These are phyloP conservation scores for Aplochiton taeniatus DNA, from an alignment of 2,797 vertebrate species.

Conservation along the genomic window DNA sequence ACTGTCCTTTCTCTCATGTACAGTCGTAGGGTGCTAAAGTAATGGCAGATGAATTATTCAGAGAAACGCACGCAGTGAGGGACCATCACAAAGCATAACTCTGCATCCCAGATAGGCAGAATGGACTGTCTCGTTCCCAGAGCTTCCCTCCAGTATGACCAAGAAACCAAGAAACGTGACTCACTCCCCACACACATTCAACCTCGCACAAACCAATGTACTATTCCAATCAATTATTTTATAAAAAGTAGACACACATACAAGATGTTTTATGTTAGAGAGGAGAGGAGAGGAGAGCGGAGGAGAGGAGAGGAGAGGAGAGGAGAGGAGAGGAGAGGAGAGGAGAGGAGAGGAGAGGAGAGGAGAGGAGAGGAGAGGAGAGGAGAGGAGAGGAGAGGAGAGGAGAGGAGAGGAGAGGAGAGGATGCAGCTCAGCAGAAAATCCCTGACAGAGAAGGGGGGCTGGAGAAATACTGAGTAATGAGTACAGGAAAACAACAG, in stretches of 20 bases:
- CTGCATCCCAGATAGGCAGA: background rate
- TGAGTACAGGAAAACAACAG: constrained; percentile 26
- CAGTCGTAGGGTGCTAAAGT: constrained; percentile 43
- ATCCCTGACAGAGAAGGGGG: constrained; percentile 10
- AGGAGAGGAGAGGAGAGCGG: background rate
- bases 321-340: constrained; percentile 12
- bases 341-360: constrained; percentile 24
- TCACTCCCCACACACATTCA: constrained; percentile 12
- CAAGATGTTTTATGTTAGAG: background rate
- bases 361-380: constrained; percentile 29
- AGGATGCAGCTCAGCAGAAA: background rate
- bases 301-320: constrained; percentile 6
- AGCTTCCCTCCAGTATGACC: too few relatives aligned
- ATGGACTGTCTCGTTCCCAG: too few relatives aligned
- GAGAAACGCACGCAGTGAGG: background rate
- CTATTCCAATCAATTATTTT: constrained; percentile 11
- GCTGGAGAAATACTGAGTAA: constrained; percentile 16
- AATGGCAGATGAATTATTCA: constrained; percentile 71
- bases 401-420: constrained; percentile 16
- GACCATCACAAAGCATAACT: background rate
- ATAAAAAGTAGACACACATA: too few relatives aligned
- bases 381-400: constrained; percentile 19
- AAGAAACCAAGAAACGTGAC: background rate
- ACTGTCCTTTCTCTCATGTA: constrained; percentile 12
- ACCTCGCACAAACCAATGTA: constrained; percentile 22